A percentile compares a stretch with the other conserved stretches of the same genome.
Evolutionary conservation across 2,888 invertebrate genomes (phyloP).

Genomic region (Catocala fraxini): DNA sequence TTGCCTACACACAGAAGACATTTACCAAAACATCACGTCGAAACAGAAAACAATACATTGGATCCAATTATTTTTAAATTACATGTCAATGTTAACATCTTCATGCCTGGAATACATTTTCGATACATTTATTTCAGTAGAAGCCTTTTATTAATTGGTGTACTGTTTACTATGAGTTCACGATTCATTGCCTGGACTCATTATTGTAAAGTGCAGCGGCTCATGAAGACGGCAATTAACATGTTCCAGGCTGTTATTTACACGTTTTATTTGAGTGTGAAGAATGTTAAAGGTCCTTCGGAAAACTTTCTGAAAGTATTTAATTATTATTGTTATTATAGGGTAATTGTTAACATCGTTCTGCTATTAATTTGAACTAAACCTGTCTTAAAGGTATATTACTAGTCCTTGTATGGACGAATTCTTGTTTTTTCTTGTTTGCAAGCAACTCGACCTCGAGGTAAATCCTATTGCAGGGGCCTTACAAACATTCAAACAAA

Average conservation of each 20-base stretch:
- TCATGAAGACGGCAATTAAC: not conserved
- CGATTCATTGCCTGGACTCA: not conserved
- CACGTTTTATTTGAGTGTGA: not conserved
- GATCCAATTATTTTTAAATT: not conserved
- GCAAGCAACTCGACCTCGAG: too few species aligned
- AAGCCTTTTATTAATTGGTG: not conserved
- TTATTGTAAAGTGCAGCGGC: not conserved
- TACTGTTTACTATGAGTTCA: not conserved
- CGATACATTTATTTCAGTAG: slow-evolving; percentile 1
- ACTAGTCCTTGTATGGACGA: too few species aligned
- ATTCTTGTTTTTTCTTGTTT: too few species aligned
- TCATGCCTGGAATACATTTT: not conserved
- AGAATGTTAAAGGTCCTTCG: not conserved
- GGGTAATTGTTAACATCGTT: too few species aligned
- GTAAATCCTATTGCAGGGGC: too few species aligned
- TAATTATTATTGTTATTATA: too few species aligned
- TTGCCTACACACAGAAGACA: too few species aligned
- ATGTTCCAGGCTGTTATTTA: not conserved
- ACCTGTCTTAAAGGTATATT: too few species aligned
- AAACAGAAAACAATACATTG: not conserved
- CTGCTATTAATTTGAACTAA: too few species aligned
- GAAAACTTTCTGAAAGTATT: too few species aligned
- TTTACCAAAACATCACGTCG: too few species aligned
- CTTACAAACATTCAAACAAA: too few species aligned
- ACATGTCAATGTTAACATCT: not conserved